Percentiles rank a stretch among this genome's conserved stretches.
These are phyloP conservation scores for Tautogolabrus adspersus DNA, from an alignment of 2,113 vertebrate species.

Conservation along the genomic window DNA sequence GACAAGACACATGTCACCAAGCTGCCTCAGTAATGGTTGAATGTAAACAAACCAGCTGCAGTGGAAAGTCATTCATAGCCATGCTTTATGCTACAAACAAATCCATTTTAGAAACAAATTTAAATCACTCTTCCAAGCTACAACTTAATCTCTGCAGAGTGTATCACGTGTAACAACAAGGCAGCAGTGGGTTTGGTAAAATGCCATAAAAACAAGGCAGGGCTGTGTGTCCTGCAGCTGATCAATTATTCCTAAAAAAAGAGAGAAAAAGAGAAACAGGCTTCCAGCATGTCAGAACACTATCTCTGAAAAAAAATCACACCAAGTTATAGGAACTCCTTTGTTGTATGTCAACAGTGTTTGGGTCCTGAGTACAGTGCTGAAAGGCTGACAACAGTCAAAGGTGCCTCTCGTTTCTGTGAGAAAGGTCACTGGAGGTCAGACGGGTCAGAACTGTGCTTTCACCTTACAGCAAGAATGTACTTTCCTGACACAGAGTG, in stretches of 20 bases:
- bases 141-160: background rate
- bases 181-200: background rate
- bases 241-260: conserved; percentile 13
- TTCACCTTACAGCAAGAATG: background rate
- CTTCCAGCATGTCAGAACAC: conserved; percentile 23
- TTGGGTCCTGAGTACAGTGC: background rate
- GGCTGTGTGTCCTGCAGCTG: conserved; percentile 1
- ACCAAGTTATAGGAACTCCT: conserved; percentile 4
- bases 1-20: conserved; percentile 37
- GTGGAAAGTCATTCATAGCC: conserved; percentile 56
- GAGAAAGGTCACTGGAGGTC: conserved; percentile 26
- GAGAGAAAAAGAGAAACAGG: conserved; percentile 30
- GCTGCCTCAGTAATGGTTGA: conserved; percentile 49
- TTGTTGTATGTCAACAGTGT: conserved; percentile 4
- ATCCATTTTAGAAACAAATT: conserved; percentile 20
- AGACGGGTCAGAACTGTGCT: conserved; percentile 6
- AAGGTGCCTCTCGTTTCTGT: conserved; percentile 21
- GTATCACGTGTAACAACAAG: background rate
- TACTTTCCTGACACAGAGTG: background rate
- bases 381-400: background rate
- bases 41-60: conserved; percentile 62
- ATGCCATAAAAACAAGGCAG: conserved; percentile 4
- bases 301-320: conserved; percentile 1
- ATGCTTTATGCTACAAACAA: conserved; percentile 22
- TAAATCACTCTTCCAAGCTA: conserved; percentile 1